These are phyloP conservation scores for Pelusios castaneus DNA, from an alignment of 2,113 vertebrate species.

Conservation along the genomic window DNA sequence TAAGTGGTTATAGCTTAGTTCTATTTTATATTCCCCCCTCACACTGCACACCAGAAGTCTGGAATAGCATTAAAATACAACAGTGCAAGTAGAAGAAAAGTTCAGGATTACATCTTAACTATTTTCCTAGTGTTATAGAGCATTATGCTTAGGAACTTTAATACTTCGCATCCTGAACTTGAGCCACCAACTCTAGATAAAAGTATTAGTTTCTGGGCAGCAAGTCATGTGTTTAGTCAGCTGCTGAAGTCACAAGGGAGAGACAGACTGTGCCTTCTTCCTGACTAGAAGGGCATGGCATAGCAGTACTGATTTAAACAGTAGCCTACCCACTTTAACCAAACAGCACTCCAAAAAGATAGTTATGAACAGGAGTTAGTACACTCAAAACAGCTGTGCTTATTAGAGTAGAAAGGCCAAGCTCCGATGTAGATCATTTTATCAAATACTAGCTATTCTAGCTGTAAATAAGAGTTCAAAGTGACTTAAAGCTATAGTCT, in stretches of 20 bases:
- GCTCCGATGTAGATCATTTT: neutral
- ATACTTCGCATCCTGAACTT: neutral
- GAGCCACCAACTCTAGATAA: neutral
- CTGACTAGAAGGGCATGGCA: conserved; percentile 37
- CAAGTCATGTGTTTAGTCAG: conserved; percentile 78
- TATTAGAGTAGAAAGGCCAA: neutral
- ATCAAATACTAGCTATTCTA: rapidly evolving
- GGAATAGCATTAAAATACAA: neutral
- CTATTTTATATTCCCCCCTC: neutral
- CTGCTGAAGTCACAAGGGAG: conserved; percentile 78
- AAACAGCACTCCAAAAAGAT: conserved; percentile 17
- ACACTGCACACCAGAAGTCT: neutral
- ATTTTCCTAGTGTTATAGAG: neutral
- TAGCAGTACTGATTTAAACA: conserved; percentile 45
- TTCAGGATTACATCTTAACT: neutral
- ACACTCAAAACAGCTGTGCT: neutral
- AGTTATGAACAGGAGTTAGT: neutral
- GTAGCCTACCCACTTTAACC: conserved; percentile 43
- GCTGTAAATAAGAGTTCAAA: neutral
- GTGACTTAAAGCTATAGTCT: neutral
- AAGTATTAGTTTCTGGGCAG: conserved; percentile 66
- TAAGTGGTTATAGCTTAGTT: neutral
- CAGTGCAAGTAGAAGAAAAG: rapidly evolving
- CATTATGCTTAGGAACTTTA: neutral
- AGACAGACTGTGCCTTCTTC: conserved; percentile 73